Percentiles rank a stretch among this genome's conserved stretches.
phyloP scores from a whole-genome alignment of 2,113 vertebrate genomes.

The Arizona elegans region DNA sequence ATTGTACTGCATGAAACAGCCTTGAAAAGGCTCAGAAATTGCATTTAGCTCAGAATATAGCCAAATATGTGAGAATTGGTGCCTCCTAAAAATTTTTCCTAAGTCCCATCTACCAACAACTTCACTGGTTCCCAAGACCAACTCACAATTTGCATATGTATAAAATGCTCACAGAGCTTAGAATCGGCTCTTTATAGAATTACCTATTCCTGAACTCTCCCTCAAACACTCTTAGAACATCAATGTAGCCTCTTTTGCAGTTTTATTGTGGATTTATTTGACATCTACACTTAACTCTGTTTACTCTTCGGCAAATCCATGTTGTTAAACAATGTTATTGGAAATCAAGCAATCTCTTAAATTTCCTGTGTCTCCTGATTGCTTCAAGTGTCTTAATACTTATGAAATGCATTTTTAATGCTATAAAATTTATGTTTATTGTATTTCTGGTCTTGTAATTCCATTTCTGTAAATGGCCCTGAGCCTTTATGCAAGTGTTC shows the following conservation, averaged over 20 bases:
- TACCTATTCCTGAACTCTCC: neutral
- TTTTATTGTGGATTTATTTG: neutral
- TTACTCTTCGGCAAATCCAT: neutral
- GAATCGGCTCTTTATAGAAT: neutral
- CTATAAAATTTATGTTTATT: neutral
- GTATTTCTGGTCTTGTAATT: neutral
- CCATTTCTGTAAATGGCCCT: neutral
- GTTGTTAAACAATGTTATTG: neutral
- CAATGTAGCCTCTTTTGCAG: neutral
- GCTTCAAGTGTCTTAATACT: neutral
- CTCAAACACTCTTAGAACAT: neutral
- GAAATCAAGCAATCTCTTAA: neutral
- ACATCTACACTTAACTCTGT: neutral
- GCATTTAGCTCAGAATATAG: neutral
- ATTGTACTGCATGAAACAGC: neutral
- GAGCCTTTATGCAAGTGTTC: neutral
- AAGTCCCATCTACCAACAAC: neutral
- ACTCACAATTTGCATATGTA: neutral
- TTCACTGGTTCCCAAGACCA: neutral
- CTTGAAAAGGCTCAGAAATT: neutral
- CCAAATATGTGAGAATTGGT: neutral
- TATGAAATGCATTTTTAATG: neutral
- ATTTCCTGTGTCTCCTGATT: neutral
- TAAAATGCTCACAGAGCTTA: neutral
- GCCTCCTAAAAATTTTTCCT: neutral